phyloP scores from a whole-genome alignment of 1,140 invertebrate genomes.

The Bacillus rossius region DNA sequence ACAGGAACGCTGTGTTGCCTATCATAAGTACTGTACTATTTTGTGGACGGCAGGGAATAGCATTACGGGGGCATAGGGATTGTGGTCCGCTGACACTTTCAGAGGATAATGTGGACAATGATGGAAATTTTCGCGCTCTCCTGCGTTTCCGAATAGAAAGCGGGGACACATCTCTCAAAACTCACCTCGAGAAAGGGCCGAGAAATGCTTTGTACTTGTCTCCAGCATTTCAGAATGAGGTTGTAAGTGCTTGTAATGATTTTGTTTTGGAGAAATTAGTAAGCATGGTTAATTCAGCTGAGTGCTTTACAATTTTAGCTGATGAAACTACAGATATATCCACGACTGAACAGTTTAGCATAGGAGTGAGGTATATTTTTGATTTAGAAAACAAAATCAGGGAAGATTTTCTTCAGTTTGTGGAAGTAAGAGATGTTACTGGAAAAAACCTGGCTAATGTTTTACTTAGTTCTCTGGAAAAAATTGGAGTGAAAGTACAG shows the following conservation, averaged over 20 bases:
- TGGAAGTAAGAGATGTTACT: conserved; percentile 20
- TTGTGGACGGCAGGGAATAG: too few relatives aligned
- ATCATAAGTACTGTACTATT: too few relatives aligned
- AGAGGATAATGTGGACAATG: conserved; percentile 17
- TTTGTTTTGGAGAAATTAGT: conserved; percentile 18
- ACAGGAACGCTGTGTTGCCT: too few relatives aligned
- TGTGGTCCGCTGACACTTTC: too few relatives aligned
- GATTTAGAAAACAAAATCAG: background rate
- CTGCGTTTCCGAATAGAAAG: conserved; percentile 20
- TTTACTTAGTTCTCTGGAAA: conserved; percentile 15
- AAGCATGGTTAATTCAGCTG: conserved; percentile 14
- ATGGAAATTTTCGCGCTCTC: conserved; percentile 27
- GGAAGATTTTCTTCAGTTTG: conserved; percentile 23
- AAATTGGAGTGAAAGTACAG: conserved; percentile 17
- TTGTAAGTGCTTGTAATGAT: conserved; percentile 17
- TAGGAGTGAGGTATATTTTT: conserved; percentile 18
- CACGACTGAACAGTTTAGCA: conserved; percentile 20
- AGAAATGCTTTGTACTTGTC: conserved; percentile 20
- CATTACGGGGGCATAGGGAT: too few relatives aligned
- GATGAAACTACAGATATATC: conserved; percentile 22
- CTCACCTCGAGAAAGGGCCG: conserved; percentile 2
- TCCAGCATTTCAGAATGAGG: conserved; percentile 21
- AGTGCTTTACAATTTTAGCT: conserved; percentile 20
- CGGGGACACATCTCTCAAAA: conserved; percentile 16
- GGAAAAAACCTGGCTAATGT: conserved; percentile 15